phyloP scores from a whole-genome alignment of 2,797 vertebrate species.

The Meriones psammophilus region DNA sequence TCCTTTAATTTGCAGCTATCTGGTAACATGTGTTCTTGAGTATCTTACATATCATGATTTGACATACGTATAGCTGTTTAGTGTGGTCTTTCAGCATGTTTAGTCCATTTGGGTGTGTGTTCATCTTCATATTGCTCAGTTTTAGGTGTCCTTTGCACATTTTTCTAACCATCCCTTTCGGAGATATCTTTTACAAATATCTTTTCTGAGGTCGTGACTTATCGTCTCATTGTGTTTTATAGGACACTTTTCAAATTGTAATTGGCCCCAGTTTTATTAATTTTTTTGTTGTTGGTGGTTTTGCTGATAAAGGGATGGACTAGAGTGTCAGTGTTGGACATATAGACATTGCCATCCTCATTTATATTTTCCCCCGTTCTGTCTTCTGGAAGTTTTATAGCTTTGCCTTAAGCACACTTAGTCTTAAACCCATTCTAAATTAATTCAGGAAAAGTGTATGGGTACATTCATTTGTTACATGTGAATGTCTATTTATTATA shows the following conservation, averaged over 20 bases:
- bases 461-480: neutral
- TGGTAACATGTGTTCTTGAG: neutral
- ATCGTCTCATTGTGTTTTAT: neutral
- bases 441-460: neutral
- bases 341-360: neutral
- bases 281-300: neutral
- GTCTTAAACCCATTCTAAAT: neutral
- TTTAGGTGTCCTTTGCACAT: neutral
- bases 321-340: neutral
- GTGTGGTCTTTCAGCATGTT: neutral
- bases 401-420: neutral
- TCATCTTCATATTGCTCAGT: conserved; percentile 8
- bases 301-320: neutral
- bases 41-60: neutral
- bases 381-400: neutral
- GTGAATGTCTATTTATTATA: neutral
- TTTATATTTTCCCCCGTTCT: neutral
- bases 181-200: neutral
- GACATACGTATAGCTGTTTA: neutral
- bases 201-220: neutral
- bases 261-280: neutral
- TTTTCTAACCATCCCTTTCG: neutral
- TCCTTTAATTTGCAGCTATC: neutral
- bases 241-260: conserved; percentile 1
- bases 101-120: neutral